Conservation (phyloP, 2,797 vertebrate species). For the Clarias fuscus region DNA sequence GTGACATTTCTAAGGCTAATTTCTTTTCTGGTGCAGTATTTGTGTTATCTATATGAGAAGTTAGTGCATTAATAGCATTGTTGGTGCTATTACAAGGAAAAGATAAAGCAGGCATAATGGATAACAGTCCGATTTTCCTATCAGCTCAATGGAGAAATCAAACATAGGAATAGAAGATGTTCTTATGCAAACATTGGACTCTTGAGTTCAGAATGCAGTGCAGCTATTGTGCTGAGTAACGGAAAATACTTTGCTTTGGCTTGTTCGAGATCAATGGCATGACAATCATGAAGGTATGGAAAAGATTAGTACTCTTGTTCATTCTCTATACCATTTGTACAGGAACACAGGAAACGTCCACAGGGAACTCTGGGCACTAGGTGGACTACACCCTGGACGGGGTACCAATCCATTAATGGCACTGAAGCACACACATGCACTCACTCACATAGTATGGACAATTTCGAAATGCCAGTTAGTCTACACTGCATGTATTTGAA, state of each 20-base stretch:
- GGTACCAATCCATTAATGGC: too few relatives aligned
- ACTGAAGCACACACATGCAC: too few relatives aligned
- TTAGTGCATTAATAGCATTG: too few relatives aligned
- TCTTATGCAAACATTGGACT: not conserved
- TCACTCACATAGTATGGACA: too few relatives aligned
- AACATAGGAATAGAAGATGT: not conserved
- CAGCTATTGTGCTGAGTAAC: not conserved
- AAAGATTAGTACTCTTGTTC: too few relatives aligned
- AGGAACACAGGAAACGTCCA: too few relatives aligned
- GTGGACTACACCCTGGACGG: too few relatives aligned
- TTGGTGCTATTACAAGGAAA: not conserved
- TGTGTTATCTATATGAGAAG: not conserved
- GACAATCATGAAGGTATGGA: not conserved
- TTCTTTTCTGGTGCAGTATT: not conserved
- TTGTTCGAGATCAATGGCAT: not conserved
- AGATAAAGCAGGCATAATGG: not conserved
- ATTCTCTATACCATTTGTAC: too few relatives aligned
- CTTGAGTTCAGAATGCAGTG: not conserved
- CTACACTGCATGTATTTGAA: too few relatives aligned
- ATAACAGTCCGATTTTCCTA: not conserved
- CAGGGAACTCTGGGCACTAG: too few relatives aligned
- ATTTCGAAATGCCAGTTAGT: too few relatives aligned
- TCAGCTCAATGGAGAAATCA: not conserved
- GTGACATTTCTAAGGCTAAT: not conserved
- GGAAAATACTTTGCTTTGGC: not conserved